phyloP scores from a whole-genome alignment of 2,888 invertebrate genomes.

The Plusia festucae region DNA sequence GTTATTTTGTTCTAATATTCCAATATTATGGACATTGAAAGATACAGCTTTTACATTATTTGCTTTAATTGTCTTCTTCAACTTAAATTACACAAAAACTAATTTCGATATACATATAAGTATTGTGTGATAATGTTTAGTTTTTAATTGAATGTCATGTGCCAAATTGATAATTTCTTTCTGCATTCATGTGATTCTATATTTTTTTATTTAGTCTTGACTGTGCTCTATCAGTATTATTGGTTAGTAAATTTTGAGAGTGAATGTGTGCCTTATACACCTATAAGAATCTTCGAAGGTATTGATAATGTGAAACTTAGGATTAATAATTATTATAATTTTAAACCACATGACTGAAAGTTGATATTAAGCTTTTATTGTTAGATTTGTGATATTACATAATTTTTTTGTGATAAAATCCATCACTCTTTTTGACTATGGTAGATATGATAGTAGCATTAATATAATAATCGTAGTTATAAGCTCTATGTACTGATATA shows the following conservation, averaged over 20 bases:
- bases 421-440: slow-evolving; percentile 10
- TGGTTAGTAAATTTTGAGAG: slow-evolving; percentile 22
- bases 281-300: slow-evolving; percentile 24
- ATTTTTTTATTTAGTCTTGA: slow-evolving; percentile 48
- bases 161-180: slow-evolving; percentile 59
- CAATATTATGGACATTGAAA: not conserved
- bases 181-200: slow-evolving; percentile 47
- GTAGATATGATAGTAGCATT: slow-evolving; percentile 30
- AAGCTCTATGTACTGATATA: slow-evolving; percentile 52
- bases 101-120: too few species aligned
- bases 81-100: slow-evolving; percentile 15
- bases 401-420: slow-evolving; percentile 6
- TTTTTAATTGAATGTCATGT: slow-evolving; percentile 56
- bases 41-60: not conserved
- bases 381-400: slow-evolving; percentile 40
- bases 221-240: slow-evolving; percentile 66
- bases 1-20: not conserved
- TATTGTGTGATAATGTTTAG: slow-evolving; percentile 52
- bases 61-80: not conserved
- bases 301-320: slow-evolving; percentile 19
- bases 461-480: slow-evolving; percentile 53
- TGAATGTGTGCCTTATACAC: slow-evolving; percentile 53
- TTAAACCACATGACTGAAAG: slow-evolving; percentile 25
- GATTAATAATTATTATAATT: slow-evolving; percentile 10
- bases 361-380: slow-evolving; percentile 36